Percentiles rank a stretch among this genome's conserved stretches.
Evolutionary conservation across 2,113 vertebrate species (phyloP).

Genomic region (Alligator sinensis): DNA sequence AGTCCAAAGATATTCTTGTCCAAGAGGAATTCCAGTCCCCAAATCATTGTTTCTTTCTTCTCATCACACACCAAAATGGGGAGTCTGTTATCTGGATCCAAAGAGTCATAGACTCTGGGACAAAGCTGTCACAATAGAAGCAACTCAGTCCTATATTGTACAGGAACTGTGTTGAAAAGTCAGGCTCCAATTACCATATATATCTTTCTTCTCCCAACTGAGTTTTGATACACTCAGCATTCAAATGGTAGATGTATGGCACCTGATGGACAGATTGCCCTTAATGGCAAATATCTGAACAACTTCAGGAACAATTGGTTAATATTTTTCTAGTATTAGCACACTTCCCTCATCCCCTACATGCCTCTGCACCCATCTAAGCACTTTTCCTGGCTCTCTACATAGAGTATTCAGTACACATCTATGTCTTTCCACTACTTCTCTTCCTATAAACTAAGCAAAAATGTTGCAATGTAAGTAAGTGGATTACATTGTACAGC

Average conservation of each 20-base stretch:
- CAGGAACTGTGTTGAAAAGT: too few relatives aligned
- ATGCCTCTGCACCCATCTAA: background rate
- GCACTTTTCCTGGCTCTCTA: background rate
- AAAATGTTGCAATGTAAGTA: too few relatives aligned
- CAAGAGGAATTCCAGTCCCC: background rate
- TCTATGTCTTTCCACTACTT: background rate
- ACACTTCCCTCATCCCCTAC: background rate
- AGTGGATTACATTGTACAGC: too few relatives aligned
- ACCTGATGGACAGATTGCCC: background rate
- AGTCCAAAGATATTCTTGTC: background rate
- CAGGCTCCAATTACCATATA: background rate
- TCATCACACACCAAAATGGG: background rate
- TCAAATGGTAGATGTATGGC: background rate
- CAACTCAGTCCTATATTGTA: background rate
- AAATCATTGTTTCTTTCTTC: background rate
- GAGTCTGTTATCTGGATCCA: background rate
- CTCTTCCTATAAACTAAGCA: background rate
- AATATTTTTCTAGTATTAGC: background rate
- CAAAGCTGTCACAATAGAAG: rapidly evolving
- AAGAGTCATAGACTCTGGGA: background rate
- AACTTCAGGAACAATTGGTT: background rate
- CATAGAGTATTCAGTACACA: too few relatives aligned
- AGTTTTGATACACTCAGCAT: background rate
- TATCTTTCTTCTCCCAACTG: background rate
- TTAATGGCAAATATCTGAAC: background rate